phyloP scores from a whole-genome alignment of 2,888 invertebrate genomes.

The Atherix ibis region DNA sequence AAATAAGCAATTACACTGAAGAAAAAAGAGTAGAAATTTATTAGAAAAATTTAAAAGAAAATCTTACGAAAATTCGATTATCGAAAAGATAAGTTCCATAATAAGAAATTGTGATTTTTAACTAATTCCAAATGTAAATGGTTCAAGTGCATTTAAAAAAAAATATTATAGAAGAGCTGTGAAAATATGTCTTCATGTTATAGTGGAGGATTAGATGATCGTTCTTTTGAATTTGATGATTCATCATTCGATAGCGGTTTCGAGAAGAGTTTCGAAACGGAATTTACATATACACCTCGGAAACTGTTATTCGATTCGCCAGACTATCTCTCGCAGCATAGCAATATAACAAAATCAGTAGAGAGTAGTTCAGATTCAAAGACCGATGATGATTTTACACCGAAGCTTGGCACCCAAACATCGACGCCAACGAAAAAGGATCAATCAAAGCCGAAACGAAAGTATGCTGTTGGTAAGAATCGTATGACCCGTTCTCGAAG shows the following conservation, averaged over 20 bases:
- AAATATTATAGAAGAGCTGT: too few species aligned
- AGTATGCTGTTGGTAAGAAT: conserved; percentile 57
- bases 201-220: conserved; percentile 28
- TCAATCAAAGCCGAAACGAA: conserved; percentile 44
- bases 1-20: too few species aligned
- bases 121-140: too few species aligned
- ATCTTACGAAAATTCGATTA: too few species aligned
- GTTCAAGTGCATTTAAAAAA: too few species aligned
- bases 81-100: too few species aligned
- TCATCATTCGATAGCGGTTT: conserved; percentile 65
- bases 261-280: conserved; percentile 50
- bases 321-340: not conserved
- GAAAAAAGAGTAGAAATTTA: too few species aligned
- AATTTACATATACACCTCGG: conserved; percentile 20
- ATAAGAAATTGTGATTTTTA: too few species aligned
- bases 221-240: conserved; percentile 32
- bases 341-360: too few species aligned
- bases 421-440: conserved; percentile 41
- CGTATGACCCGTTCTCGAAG: conserved; percentile 58
- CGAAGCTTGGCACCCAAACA: conserved; percentile 31
- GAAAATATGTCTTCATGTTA: conserved; percentile 29
- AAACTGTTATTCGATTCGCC: conserved; percentile 24
- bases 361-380: not conserved
- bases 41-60: too few species aligned
- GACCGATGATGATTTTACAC: conserved; percentile 18